Evolutionary conservation across 2,888 invertebrate species (phyloP).

Genomic region (Dasysyrphus albostriatus): DNA sequence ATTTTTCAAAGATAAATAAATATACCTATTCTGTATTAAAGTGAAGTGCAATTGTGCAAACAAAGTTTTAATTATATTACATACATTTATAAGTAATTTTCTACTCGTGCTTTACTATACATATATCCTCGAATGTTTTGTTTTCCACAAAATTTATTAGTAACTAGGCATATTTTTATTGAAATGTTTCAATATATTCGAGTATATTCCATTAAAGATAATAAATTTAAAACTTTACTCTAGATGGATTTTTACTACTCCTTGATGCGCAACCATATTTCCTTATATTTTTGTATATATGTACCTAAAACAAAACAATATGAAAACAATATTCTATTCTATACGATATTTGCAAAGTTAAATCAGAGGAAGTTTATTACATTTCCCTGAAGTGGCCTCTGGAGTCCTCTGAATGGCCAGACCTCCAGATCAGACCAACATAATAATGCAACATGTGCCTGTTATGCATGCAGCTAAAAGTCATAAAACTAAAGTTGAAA

Average conservation of each 20-base stretch:
- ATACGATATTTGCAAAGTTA: conserved; percentile 14
- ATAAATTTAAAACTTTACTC: neutral
- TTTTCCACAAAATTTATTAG: too few species aligned
- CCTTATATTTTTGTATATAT: neutral
- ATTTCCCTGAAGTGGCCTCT: conserved; percentile 9
- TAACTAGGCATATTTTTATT: neutral
- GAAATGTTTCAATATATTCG: neutral
- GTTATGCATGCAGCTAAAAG: conserved; percentile 4
- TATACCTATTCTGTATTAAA: too few species aligned
- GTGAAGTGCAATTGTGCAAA: too few species aligned
- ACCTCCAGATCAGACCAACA: neutral
- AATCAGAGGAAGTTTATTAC: conserved; percentile 29
- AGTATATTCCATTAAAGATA: neutral
- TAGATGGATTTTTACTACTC: neutral
- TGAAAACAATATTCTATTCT: conserved; percentile 10
- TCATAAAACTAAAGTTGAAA: conserved; percentile 46
- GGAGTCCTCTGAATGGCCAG: neutral
- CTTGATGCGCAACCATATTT: neutral
- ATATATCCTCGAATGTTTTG: too few species aligned
- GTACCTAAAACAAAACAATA: neutral
- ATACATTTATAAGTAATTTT: too few species aligned
- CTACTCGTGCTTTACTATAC: too few species aligned
- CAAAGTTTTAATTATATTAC: too few species aligned
- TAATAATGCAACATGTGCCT: conserved; percentile 15
- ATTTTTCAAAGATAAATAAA: too few species aligned